These are phyloP conservation scores for Drosophila melanocephala DNA, from an alignment of 2,888 invertebrate genomes.

Conservation along the genomic window DNA sequence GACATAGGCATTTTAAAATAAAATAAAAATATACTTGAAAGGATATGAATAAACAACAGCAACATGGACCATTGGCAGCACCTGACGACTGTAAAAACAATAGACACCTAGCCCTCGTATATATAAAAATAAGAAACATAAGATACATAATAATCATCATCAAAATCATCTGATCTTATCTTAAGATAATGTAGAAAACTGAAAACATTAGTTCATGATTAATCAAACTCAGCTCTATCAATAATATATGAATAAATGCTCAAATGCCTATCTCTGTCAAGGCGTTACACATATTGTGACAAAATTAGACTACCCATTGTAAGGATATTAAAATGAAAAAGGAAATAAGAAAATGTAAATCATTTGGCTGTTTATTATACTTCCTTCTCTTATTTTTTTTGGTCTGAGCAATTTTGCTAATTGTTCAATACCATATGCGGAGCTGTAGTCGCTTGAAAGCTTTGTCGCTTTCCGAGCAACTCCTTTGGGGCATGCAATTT, in stretches of 20 bases:
- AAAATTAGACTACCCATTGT: not conserved
- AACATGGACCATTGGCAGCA: too few relatives aligned
- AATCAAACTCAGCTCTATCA: not conserved
- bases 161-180: too few relatives aligned
- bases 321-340: conserved; percentile 4
- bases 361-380: conserved; percentile 17
- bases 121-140: not conserved
- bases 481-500: conserved; percentile 73
- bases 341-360: conserved; percentile 30
- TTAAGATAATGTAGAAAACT: not conserved
- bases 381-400: conserved; percentile 4
- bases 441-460: conserved; percentile 24
- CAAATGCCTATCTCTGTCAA: not conserved
- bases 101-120: too few relatives aligned
- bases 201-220: too few relatives aligned
- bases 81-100: too few relatives aligned
- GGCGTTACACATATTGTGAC: not conserved
- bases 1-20: not conserved
- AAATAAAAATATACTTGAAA: not conserved
- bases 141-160: not conserved
- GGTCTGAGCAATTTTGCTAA: conserved; percentile 58
- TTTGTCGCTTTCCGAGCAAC: conserved; percentile 28
- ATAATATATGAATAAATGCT: not conserved
- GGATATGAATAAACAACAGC: too few relatives aligned
- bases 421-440: conserved; percentile 64